Conservation (phyloP, 2,888 invertebrate species). For the Drosophila birchii region DNA sequence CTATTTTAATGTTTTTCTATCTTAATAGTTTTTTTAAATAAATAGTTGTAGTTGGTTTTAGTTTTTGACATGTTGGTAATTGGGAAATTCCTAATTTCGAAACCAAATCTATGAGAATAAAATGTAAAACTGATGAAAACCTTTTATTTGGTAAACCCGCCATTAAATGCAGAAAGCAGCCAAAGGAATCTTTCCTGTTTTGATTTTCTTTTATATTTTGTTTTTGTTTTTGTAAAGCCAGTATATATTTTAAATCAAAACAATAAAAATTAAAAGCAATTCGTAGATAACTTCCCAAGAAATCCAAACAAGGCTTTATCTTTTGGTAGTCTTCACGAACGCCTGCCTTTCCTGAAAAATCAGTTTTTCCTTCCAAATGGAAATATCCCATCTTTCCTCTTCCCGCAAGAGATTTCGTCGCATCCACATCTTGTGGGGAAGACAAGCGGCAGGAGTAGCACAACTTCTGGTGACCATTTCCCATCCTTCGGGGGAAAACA, state of each 20-base stretch:
- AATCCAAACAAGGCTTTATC: not conserved
- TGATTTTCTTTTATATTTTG: not conserved
- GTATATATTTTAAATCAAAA: not conserved
- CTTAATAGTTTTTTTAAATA: too few relatives aligned
- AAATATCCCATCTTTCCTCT: not conserved
- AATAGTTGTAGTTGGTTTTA: not conserved
- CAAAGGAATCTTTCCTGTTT: too few relatives aligned
- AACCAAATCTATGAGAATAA: too few relatives aligned
- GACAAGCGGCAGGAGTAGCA: not conserved
- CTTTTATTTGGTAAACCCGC: not conserved
- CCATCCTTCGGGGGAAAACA: conserved; percentile 6
- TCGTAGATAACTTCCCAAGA: not conserved
- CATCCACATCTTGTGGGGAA: not conserved
- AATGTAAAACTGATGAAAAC: too few relatives aligned
- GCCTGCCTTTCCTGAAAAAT: too few relatives aligned
- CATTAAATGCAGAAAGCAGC: not conserved
- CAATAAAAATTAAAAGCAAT: not conserved
- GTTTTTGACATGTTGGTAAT: not conserved
- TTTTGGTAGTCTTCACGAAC: not conserved
- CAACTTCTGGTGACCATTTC: not conserved
- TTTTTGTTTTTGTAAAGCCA: not conserved
- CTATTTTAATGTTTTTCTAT: too few relatives aligned
- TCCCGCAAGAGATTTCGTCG: not conserved
- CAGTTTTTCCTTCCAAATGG: too few relatives aligned
- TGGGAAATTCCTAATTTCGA: not conserved